A percentile compares a stretch with the other conserved stretches of the same genome.
Evolutionary conservation across 2,888 invertebrate genomes (phyloP).

Genomic region (Tetragonula carbonaria): DNA sequence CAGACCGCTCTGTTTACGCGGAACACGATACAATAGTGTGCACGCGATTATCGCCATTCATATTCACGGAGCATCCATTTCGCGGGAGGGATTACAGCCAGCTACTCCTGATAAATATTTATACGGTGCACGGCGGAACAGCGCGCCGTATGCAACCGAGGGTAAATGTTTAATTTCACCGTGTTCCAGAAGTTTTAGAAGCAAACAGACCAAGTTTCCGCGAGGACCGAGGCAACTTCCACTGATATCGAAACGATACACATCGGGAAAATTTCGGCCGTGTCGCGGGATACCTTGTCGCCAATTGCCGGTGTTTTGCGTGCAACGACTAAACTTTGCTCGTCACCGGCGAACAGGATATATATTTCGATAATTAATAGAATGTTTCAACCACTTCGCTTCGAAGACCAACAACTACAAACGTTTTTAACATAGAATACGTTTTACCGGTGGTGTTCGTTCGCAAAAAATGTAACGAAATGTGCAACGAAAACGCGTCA

Average conservation of each 20-base stretch:
- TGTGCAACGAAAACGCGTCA: too few species aligned
- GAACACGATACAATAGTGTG: slow-evolving; percentile 10
- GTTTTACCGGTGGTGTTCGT: too few species aligned
- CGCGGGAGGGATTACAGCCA: slow-evolving; percentile 40
- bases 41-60: slow-evolving; percentile 50
- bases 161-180: slow-evolving; percentile 43
- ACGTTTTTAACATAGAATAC: neutral
- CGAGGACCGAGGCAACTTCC: neutral
- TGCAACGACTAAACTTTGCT: neutral
- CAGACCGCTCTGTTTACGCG: slow-evolving; percentile 20
- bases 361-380: neutral
- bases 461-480: too few species aligned
- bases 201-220: slow-evolving; percentile 16
- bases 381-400: neutral
- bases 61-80: slow-evolving; percentile 49
- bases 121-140: slow-evolving; percentile 10
- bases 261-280: neutral
- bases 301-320: neutral
- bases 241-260: slow-evolving; percentile 9
- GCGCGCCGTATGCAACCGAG: slow-evolving; percentile 3
- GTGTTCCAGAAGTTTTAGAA: slow-evolving; percentile 13
- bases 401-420: neutral
- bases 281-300: neutral
- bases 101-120: slow-evolving; percentile 43
- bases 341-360: too few species aligned